phyloP scores from a whole-genome alignment of 2,797 vertebrate species.

The Mus minutoides region DNA sequence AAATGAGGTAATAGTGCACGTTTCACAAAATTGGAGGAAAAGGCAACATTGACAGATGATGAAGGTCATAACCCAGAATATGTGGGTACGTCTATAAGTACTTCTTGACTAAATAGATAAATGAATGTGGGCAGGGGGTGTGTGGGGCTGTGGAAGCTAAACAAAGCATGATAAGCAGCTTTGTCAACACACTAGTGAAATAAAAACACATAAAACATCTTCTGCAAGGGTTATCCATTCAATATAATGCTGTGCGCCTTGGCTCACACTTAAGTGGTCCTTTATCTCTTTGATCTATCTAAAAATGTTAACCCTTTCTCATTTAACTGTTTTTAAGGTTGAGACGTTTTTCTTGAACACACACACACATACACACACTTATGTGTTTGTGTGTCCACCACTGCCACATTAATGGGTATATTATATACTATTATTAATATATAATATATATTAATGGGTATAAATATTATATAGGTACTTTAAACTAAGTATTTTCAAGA shows the following conservation, averaged over 20 bases:
- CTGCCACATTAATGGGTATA: slow-evolving; percentile 25
- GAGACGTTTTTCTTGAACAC: not conserved
- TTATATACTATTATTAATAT: too few relatives aligned
- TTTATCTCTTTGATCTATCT: not conserved
- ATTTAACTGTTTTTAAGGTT: not conserved
- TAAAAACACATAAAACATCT: not conserved
- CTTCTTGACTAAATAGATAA: not conserved
- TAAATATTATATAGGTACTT: not conserved
- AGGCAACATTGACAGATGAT: not conserved
- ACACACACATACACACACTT: not conserved
- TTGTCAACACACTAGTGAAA: not conserved
- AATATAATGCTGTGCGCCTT: not conserved
- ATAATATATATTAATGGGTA: not conserved
- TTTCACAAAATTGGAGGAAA: not conserved
- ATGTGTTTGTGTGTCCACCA: not conserved
- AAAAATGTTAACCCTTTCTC: slow-evolving; percentile 21
- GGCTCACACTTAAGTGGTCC: not conserved
- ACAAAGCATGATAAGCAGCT: not conserved
- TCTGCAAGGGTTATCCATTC: not conserved
- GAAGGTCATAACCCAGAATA: not conserved
- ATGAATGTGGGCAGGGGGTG: not conserved
- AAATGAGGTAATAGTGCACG: not conserved
- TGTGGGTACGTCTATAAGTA: not conserved
- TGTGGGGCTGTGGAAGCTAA: not conserved
- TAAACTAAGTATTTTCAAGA: not conserved